phyloP scores from a whole-genome alignment of 2,888 invertebrate genomes.

The Venusia cambrica region DNA sequence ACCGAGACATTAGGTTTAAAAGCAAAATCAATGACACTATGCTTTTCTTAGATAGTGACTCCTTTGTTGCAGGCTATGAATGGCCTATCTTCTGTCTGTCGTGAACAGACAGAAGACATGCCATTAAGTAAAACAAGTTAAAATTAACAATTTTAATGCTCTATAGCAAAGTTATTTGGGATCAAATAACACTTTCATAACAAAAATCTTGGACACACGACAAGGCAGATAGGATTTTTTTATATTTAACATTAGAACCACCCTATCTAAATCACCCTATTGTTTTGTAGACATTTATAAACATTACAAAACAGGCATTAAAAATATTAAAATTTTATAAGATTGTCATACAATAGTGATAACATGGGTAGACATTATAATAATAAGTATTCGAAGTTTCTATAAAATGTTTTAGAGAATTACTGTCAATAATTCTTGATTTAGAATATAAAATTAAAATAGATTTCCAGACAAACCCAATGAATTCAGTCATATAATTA shows the following conservation, averaged over 20 bases:
- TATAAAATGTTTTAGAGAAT: slow-evolving; percentile 9
- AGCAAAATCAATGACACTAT: no score
- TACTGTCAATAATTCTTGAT: slow-evolving; percentile 4
- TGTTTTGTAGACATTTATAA: slow-evolving; percentile 10
- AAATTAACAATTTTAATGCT: no score
- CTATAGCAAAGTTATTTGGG: no score
- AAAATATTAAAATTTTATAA: slow-evolving; percentile 18
- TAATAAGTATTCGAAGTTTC: slow-evolving; percentile 16
- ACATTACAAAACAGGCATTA: slow-evolving; percentile 12
- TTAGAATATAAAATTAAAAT: slow-evolving; percentile 6
- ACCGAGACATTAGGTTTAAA: no score
- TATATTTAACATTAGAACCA: not conserved
- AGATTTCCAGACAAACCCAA: slow-evolving; percentile 18
- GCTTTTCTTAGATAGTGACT: no score
- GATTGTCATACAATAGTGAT: slow-evolving; percentile 12
- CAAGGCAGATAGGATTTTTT: slow-evolving; percentile 1
- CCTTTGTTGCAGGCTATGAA: no score
- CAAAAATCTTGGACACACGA: no score
- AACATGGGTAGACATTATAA: slow-evolving; percentile 19
- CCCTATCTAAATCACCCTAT: slow-evolving; percentile 3
- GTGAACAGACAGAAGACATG: no score
- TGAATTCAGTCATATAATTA: slow-evolving; percentile 42
- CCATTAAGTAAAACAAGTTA: no score
- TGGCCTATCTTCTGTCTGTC: no score
- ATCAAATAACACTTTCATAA: no score